Evolutionary conservation across 2,113 vertebrate genomes (phyloP).

Genomic region (Neodontobutis hainanensis): DNA sequence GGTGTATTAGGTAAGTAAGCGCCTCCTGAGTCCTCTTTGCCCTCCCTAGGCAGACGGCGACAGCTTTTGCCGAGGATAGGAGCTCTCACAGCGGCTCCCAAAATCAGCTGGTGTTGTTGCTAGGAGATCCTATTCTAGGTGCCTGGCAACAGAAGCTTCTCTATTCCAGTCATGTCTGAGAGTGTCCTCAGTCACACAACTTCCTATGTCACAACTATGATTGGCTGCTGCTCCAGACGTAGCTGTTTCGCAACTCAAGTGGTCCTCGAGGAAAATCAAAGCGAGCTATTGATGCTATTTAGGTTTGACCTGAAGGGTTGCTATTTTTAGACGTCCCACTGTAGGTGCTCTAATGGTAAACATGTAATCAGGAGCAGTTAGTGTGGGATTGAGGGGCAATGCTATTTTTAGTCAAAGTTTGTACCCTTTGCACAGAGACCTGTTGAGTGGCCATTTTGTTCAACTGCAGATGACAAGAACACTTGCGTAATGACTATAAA

Average conservation of each 20-base stretch:
- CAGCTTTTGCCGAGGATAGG: constrained; percentile 16
- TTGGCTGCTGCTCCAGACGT: constrained; percentile 34
- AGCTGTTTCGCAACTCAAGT: constrained; percentile 24
- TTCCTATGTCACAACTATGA: constrained; percentile 45
- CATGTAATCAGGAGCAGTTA: constrained; percentile 3
- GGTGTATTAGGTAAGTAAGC: constrained; percentile 15
- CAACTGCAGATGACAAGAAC: not conserved
- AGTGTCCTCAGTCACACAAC: constrained; percentile 63
- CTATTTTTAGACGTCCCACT: constrained; percentile 15
- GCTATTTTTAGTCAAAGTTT: not conserved
- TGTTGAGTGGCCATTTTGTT: constrained; percentile 1
- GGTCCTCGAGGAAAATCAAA: constrained; percentile 36
- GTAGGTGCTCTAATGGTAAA: not conserved
- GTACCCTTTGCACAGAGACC: not conserved
- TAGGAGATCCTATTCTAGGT: constrained; percentile 75
- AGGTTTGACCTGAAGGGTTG: constrained; percentile 7
- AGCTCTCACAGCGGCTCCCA: constrained; percentile 51
- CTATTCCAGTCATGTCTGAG: constrained; percentile 71
- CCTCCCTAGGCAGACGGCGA: constrained; percentile 37
- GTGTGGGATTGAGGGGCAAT: not conserved
- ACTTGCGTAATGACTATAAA: not conserved
- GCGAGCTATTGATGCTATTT: not conserved
- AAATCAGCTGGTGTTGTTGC: constrained; percentile 73
- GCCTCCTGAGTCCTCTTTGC: constrained; percentile 48
- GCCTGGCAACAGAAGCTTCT: constrained; percentile 81